phyloP scores from a whole-genome alignment of 1,140 invertebrate species.

The Drosophila athabasca region DNA sequence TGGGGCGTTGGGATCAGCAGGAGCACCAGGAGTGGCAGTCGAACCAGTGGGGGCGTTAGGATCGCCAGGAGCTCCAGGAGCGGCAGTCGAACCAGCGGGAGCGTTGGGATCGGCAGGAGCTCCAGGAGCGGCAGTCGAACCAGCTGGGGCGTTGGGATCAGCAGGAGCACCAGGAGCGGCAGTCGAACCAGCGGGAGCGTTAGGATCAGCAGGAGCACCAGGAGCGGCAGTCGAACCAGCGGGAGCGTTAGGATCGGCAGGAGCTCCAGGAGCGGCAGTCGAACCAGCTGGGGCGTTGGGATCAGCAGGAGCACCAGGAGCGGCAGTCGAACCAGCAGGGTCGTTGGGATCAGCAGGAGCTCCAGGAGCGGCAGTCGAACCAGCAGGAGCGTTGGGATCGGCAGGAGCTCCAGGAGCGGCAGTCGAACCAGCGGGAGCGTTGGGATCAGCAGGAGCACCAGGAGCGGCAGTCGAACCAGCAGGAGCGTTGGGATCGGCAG shows the following conservation, averaged over 20 bases:
- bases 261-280: constrained; percentile 17
- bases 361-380: constrained; percentile 15
- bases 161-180: constrained; percentile 17
- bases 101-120: neutral
- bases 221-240: neutral
- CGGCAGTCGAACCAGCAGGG: constrained; percentile 7
- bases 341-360: constrained; percentile 8
- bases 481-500: constrained; percentile 11
- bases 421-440: too few species aligned
- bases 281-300: constrained; percentile 5
- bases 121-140: constrained; percentile 9
- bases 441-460: constrained; percentile 1
- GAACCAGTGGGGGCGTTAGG: constrained; percentile 8
- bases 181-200: constrained; percentile 9
- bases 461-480: constrained; percentile 7
- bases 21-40: neutral
- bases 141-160: constrained; percentile 19
- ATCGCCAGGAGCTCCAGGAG: constrained; percentile 25
- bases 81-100: constrained; percentile 6
- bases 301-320: constrained; percentile 1
- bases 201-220: constrained; percentile 1
- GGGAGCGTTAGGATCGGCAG: constrained; percentile 13
- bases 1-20: constrained; percentile 21
- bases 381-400: constrained; percentile 24
- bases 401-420: too few species aligned